Base-by-base conservation (phyloP, 2,113 vertebrate species). In the Trematocara macrostoma region DNA sequence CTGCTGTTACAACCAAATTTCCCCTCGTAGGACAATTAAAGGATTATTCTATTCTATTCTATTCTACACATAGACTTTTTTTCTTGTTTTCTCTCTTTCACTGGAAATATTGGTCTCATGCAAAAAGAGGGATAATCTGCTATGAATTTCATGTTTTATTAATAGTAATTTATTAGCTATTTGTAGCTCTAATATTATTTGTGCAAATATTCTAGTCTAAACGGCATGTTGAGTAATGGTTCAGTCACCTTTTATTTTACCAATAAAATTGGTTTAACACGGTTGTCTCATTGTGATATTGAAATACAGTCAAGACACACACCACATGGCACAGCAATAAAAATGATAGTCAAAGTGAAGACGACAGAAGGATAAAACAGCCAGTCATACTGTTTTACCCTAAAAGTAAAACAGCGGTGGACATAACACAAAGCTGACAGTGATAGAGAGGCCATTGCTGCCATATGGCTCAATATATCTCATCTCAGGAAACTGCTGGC, bases 381-480 rank as follows among this genome's bases (percentile, higher is more conserved):
- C 15, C 69, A 83, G 31, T 45, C 79, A 51, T 14, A 7, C 57
- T 61, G 23, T 64, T 64, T 64, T 64, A 64, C 59, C 10, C 59
- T 64, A n/a, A 64, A 64, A 64, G 59, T 64, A n/a, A 64, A 64
- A 64, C 31, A 64, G 59, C 6, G 10, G 1, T 40, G 84, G 64
- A 61, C 55, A 45, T 59, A 83, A 16, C 23, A 20, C 42, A 49
- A 52, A 59, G 57, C 86, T 84, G 86, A 86, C 79, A 82, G 69
- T 40, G 47, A 83, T 26, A 35, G 31, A 38, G 71, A 83, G 78
- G 47, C 7, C 29, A 15, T n/a, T 12, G 26, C 6, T 2, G 74
- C 86, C 90, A 92, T 88, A 86, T 92, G 91, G 78, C 81, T 80
- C 87, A 83, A 83, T 81, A 53, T 69, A 78, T 89, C 67, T 92